Evolutionary conservation across 2,888 invertebrate species (phyloP), one percentile per base, ranked within the genome.

Genomic region (Notodonta dromedarius): DNA sequence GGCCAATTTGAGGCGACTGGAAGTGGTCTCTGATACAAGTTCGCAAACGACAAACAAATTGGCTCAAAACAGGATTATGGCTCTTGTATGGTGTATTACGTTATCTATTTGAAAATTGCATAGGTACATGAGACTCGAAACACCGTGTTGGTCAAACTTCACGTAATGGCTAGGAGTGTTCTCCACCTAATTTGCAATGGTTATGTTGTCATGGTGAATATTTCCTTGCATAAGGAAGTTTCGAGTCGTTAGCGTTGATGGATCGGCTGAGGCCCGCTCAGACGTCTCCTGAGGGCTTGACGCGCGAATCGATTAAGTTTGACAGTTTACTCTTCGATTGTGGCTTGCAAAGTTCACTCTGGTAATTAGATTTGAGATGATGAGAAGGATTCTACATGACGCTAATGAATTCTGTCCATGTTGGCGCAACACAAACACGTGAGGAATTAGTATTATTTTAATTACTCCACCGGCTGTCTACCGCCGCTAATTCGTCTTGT

Each of bases 321-420:
- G 90, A 88, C 88, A 87, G 88, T 86, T 79, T 85, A 85, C 84
- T 82, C 79, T 84, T 74, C 79, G 84, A 88, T 86, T 90, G 85
- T 85, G 78, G 80, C 78, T 79, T 73, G 82, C 82, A 85, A 83
- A 83, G 84, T 83, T 77, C 82, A 77, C 76, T 78, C 74, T 69
- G 72, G 81, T 91, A 89, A 92, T 90, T 89, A 89, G 65, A 72
- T 72, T 69, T 70, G 70, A 67, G 71, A 76, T 73, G 80, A 71
- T 74, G 66, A 63, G 63, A 76, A 73, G 69, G 74, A 77, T 78
- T 78, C 77, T 78, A 80, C 85, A 82, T 87, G 88, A 88, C 88
- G 75, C 77, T 91, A 91, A 92, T 91, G 88, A 90, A 89, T 88
- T 87, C 88, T 89, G 92, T 91, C 89, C 70, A 75, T 77, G 71